Conservation (phyloP, 1,140 invertebrate genomes). For the Megalopta genalis region DNA sequence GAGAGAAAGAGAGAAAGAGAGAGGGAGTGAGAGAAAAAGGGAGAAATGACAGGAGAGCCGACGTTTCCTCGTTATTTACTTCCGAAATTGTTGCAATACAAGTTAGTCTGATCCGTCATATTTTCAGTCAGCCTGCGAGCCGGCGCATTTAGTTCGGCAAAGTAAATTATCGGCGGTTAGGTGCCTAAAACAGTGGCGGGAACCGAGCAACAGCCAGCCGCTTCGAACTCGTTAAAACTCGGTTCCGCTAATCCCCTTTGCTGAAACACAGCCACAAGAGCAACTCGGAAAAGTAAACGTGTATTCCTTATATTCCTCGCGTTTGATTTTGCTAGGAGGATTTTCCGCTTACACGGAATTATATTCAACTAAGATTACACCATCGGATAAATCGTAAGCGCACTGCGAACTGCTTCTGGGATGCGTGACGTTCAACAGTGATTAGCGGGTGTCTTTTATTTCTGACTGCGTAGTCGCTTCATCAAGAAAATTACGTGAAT, state of each 20-base stretch:
- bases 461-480: too few species aligned
- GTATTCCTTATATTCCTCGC: neutral
- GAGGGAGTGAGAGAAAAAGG: too few species aligned
- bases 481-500: too few species aligned
- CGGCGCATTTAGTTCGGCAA: too few species aligned
- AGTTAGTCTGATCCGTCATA: neutral
- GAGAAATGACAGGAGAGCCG: too few species aligned
- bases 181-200: neutral
- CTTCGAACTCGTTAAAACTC: constrained; percentile 9
- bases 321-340: neutral
- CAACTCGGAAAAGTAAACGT: neutral
- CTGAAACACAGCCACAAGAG: neutral
- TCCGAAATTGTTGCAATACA: neutral
- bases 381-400: neutral
- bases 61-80: neutral
- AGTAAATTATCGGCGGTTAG: constrained; percentile 11
- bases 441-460: too few species aligned
- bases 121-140: neutral
- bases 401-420: too few species aligned
- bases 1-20: too few species aligned
- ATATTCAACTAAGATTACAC: neutral
- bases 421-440: too few species aligned
- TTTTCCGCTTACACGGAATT: neutral
- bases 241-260: neutral
- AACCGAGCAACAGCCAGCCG: neutral